Base-by-base conservation (phyloP, 2,888 invertebrate species). In the Mesorhabditis spiculigera region DNA sequence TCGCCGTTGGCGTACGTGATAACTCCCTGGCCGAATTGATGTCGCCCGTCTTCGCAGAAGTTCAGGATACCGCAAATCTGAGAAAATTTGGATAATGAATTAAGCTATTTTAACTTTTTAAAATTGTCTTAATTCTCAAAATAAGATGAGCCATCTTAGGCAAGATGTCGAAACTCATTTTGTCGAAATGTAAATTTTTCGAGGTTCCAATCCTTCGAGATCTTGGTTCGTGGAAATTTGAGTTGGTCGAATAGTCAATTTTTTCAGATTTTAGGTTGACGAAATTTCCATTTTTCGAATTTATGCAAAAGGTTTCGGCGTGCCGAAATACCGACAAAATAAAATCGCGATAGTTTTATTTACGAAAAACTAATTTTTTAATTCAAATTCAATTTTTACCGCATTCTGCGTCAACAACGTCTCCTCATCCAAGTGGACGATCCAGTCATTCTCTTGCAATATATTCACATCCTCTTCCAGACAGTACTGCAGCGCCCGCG, bases 401-500 rank as follows among this genome's bases (percentile, higher is more conserved):
- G 93, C 92, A 87, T 95, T 94, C 85, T 93, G 93, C 5, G 95
- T 95, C 44, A 96, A 88, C 68, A 96, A 88, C 0, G 96, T 96
- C 87, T 96, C 96, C 88, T 96, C 96, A 87, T 96, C 96, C 73
- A 96, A 89, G 88, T 96, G 96, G 0, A 86, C 86, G 84, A 96
- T 92, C 95, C 95, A 96, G 86, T 95, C 95, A 77, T 91, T 91
- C 85, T 94, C 94, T 67, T 80, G 80, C 67, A 80, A 72, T 73
- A 78, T 89, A 87, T 94, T 95, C 2, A 95, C 92, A 84, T 91
- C 91, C 82, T 93, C 93, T 88, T 96, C 95, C 69, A 95, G 89
- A 85, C 95, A 95, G 87, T 95, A 96, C 86, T 96, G 96, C 68
- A 96, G 88, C 42, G 96, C 96, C 79, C 95, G 90, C 0, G 95